Conservation (phyloP, 1,140 invertebrate genomes). For the Bombus affinis region DNA sequence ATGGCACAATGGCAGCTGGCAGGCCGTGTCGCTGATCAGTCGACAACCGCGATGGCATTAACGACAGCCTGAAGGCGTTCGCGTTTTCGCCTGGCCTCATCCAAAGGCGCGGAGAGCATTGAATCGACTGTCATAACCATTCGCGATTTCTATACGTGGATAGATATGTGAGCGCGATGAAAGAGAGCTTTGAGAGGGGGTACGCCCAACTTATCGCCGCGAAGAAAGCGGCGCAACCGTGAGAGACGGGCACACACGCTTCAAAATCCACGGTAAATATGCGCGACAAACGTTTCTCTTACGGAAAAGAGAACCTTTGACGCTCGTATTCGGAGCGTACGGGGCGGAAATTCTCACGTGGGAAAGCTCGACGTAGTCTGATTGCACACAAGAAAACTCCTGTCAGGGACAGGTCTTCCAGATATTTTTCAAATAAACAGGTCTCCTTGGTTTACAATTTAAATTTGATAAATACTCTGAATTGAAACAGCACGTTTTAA, state of each 20-base stretch:
- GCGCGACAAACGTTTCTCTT: conserved; percentile 49
- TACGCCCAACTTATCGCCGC: conserved; percentile 48
- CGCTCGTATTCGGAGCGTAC: background rate
- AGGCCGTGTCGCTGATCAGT: background rate
- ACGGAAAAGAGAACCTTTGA: conserved; percentile 27
- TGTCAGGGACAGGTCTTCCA: background rate
- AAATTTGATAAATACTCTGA: background rate
- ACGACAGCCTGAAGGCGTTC: conserved; percentile 15
- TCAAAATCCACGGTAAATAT: conserved; percentile 57
- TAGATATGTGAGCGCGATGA: conserved; percentile 30
- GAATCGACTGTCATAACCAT: conserved; percentile 64
- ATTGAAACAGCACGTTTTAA: background rate
- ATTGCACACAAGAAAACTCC: background rate
- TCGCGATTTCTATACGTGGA: conserved; percentile 52
- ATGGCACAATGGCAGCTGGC: background rate
- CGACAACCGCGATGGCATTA: background rate
- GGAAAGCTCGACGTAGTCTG: background rate
- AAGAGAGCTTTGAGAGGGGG: conserved; percentile 47
- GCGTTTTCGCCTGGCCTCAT: background rate
- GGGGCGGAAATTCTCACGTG: background rate
- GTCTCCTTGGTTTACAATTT: background rate
- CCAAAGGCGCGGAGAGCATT: conserved; percentile 32
- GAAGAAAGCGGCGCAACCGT: conserved; percentile 16
- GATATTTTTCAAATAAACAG: background rate
- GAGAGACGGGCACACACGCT: background rate